phyloP scores from a whole-genome alignment of 2,888 invertebrate genomes.

The Andrena trimmerana region DNA sequence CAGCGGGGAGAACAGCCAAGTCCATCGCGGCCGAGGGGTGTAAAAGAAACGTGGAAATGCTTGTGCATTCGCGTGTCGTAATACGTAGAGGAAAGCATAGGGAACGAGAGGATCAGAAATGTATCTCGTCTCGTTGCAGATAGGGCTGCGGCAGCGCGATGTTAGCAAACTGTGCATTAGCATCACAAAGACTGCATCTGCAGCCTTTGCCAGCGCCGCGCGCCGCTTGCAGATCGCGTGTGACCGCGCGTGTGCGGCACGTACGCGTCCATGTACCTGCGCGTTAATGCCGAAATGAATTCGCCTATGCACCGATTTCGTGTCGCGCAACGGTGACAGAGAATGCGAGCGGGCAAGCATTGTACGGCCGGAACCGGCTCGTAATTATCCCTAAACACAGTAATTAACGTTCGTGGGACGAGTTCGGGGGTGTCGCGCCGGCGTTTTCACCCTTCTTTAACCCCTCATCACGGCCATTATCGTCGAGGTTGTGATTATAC shows the following conservation, averaged over 20 bases:
- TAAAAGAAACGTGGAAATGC: neutral
- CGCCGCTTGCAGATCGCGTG: constrained; percentile 51
- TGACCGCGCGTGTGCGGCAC: constrained; percentile 37
- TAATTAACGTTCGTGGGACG: constrained; percentile 75
- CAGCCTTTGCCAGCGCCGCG: constrained; percentile 53
- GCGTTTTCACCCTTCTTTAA: constrained; percentile 72
- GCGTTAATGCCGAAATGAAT: constrained; percentile 48
- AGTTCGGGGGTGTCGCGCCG: constrained; percentile 73
- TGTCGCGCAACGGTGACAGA: constrained; percentile 28
- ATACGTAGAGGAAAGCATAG: constrained; percentile 22
- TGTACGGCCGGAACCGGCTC: constrained; percentile 45
- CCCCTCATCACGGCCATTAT: constrained; percentile 75
- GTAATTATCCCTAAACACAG: constrained; percentile 78
- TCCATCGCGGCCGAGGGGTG: too few species aligned
- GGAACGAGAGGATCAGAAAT: constrained; percentile 31
- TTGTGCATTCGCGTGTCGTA: neutral
- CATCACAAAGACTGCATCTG: constrained; percentile 78
- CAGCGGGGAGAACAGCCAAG: too few species aligned
- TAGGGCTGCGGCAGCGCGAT: constrained; percentile 48
- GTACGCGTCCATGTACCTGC: constrained; percentile 37
- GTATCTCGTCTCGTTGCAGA: constrained; percentile 36
- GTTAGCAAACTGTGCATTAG: constrained; percentile 73
- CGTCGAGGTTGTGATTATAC: constrained; percentile 71
- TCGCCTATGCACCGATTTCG: constrained; percentile 34
- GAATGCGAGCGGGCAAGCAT: constrained; percentile 63